Evolutionary conservation across 2,113 vertebrate genomes (phyloP).

Genomic region (Rhadina sibilatrix): DNA sequence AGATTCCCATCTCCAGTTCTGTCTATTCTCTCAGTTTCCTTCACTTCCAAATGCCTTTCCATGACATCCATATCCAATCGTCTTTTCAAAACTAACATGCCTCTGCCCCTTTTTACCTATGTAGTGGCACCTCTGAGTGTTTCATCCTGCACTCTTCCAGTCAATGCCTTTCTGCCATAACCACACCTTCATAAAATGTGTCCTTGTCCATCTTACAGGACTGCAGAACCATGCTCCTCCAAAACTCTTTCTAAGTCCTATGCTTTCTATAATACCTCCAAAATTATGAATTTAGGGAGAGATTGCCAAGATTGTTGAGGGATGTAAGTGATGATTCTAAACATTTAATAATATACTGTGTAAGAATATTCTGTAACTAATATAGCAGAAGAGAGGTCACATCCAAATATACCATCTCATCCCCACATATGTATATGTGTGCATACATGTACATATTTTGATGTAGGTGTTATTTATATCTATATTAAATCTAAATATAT

Average conservation of each 20-base stretch:
- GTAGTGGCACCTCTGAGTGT: not conserved
- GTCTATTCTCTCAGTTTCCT: not conserved
- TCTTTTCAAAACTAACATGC: not conserved
- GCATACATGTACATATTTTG: not conserved
- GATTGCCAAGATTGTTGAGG: not conserved
- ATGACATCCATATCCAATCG: not conserved
- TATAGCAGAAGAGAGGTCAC: not conserved
- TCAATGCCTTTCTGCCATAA: not conserved
- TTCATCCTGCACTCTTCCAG: not conserved
- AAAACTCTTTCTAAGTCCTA: not conserved
- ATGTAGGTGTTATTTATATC: not conserved
- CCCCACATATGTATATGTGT: accelerated
- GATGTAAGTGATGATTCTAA: not conserved
- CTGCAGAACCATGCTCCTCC: not conserved
- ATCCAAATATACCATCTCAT: not conserved
- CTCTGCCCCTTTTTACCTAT: not conserved
- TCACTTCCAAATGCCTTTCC: not conserved
- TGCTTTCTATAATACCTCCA: not conserved
- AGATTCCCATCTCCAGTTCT: conserved; percentile 4
- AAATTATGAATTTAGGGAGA: not conserved
- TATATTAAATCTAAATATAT: not conserved
- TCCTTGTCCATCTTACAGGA: not conserved
- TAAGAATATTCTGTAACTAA: not conserved
- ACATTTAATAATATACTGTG: not conserved
- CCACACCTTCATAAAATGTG: not conserved